phyloP scores from a whole-genome alignment of 2,113 vertebrate genomes.

The Bubalus kerabau region DNA sequence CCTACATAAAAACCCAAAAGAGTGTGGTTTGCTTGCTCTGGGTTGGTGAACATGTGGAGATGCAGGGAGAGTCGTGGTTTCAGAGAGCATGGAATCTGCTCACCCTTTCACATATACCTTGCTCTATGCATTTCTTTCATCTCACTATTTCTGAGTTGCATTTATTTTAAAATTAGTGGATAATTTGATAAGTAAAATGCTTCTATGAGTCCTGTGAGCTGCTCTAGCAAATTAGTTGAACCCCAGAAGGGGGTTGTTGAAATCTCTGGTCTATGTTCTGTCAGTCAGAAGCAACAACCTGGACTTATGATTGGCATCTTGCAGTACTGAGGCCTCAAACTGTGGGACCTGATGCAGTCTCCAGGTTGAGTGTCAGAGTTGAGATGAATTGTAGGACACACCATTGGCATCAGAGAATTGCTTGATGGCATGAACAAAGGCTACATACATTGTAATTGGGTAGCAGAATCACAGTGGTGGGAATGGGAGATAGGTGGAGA shows the following conservation, averaged over 20 bases:
- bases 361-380: not conserved
- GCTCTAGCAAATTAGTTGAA: not conserved
- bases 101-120: not conserved
- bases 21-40: not conserved
- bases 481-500: not conserved
- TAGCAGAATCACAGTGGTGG: not conserved
- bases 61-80: not conserved
- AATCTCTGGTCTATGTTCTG: not conserved
- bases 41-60: not conserved
- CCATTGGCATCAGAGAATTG: not conserved
- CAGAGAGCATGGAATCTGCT: not conserved
- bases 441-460: not conserved
- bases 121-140: not conserved
- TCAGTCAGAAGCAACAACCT: not conserved
- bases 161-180: not conserved
- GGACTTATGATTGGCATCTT: not conserved
- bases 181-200: not conserved
- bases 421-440: not conserved
- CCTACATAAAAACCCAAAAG: not conserved
- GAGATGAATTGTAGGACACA: not conserved
- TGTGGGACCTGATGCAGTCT: not conserved
- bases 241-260: not conserved
- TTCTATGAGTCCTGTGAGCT: not conserved
- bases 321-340: not conserved
- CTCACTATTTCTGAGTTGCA: not conserved